A percentile compares a stretch with the other conserved stretches of the same genome.
Evolutionary conservation across 2,113 vertebrate species (phyloP).

Genomic region (Sterrhoptilus dennistouni): DNA sequence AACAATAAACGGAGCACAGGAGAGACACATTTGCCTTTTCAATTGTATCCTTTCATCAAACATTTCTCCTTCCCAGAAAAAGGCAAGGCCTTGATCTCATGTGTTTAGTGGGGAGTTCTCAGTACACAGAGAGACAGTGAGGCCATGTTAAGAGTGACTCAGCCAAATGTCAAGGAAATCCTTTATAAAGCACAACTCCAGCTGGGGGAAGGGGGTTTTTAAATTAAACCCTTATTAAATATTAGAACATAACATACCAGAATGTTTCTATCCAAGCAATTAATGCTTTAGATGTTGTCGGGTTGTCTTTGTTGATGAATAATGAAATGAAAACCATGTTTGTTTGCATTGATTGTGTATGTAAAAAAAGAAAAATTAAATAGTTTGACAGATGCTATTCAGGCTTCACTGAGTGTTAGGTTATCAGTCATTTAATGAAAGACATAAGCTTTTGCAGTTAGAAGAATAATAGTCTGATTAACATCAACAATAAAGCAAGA

Average conservation of each 20-base stretch:
- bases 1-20: background rate
- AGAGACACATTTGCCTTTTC: background rate
- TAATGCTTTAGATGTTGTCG: background rate
- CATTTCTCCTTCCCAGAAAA: background rate
- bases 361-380: background rate
- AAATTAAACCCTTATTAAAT: background rate
- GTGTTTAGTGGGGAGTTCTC: background rate
- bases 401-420: background rate
- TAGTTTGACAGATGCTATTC: background rate
- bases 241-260: background rate
- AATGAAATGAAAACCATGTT: background rate
- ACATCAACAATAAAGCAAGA: background rate
- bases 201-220: background rate
- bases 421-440: background rate
- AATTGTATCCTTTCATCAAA: background rate
- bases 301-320: background rate
- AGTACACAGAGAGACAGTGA: background rate
- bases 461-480: background rate
- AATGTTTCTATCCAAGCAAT: background rate
- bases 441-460: background rate
- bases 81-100: background rate
- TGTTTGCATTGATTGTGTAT: background rate
- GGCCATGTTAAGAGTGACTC: background rate
- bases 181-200: accelerated
- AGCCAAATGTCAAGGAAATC: background rate